phyloP scores from a whole-genome alignment of 2,797 vertebrate genomes.

The Helicolenus hilgendorfi region DNA sequence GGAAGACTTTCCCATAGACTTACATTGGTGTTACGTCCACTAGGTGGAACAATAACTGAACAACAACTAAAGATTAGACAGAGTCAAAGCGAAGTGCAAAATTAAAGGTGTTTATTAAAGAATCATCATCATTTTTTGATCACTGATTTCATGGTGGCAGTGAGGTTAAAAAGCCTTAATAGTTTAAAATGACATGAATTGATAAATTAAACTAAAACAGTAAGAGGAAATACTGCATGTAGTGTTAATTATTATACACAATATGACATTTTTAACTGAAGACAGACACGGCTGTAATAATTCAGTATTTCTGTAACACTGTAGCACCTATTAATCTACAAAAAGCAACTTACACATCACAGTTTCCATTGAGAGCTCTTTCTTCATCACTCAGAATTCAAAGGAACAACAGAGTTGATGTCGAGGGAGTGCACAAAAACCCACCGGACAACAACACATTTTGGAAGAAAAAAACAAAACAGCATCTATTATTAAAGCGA shows the following conservation, averaged over 20 bases:
- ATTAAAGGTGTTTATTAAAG: too few species aligned
- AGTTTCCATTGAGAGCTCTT: neutral
- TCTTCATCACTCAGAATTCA: neutral
- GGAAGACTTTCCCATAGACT: too few species aligned
- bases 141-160: neutral
- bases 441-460: neutral
- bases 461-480: neutral
- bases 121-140: too few species aligned
- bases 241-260: neutral
- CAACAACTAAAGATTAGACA: too few species aligned
- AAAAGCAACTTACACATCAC: neutral
- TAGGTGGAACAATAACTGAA: too few species aligned
- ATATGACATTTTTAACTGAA: neutral
- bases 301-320: neutral
- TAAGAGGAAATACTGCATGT: neutral
- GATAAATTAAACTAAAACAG: neutral
- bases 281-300: neutral
- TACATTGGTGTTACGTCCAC: too few species aligned
- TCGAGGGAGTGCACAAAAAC: neutral
- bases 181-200: neutral
- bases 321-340: neutral
- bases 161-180: neutral
- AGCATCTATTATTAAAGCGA: neutral
- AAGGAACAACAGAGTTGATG: neutral
- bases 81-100: too few species aligned